Base-by-base conservation (phyloP, 2,888 invertebrate species). In the Cistogaster globosa region DNA sequence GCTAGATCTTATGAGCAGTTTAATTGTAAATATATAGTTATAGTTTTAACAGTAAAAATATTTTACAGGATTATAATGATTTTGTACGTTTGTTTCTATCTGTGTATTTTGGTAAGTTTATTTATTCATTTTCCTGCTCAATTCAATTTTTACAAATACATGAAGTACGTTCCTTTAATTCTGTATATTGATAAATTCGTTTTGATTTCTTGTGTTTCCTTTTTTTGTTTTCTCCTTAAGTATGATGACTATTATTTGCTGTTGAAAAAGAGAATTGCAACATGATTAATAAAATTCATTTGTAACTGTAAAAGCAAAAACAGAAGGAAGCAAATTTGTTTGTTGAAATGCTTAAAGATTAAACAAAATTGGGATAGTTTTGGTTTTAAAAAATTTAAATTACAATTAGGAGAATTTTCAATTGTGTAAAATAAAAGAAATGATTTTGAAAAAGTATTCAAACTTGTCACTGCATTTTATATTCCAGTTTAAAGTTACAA, bases 131-230 rank as follows among this genome's bases (percentile, higher is more conserved):
- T 62, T 53, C 26, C 62, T 60, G 42, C 58, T 74, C 67, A 74
- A 80, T 80, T 74, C 60, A 80, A 67, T 74, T 57, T 58, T 74
- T 45, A 74, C 67, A 80, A 72, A 58, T 67, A 74, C 45, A 62
- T 58, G n/a, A 62, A 69, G 32, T 18, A 77, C 9, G 0, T 57
- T 58, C 2, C 18, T 36, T 60, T 7, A 51, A 18, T 65, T 48
- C 12, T 12, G 18, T 58, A 1, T 12, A 8, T 53, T 53, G 26
- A 0, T 45, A 65, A 51, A 62, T 55, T 42, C 14, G 9, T 38
- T 53, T 16, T 18, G 48, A 58, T 71, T 71, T 45, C 12, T 32
- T 26, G 2, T 12, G 0, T 12, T 36, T 36, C 18, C 16, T 72
- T 57, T 42, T n/a, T 45, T 38, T n/a, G n/a, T 26, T 26, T 26